Evolutionary conservation across 2,888 invertebrate genomes (phyloP).

Genomic region (Pseudoips prasinana): DNA sequence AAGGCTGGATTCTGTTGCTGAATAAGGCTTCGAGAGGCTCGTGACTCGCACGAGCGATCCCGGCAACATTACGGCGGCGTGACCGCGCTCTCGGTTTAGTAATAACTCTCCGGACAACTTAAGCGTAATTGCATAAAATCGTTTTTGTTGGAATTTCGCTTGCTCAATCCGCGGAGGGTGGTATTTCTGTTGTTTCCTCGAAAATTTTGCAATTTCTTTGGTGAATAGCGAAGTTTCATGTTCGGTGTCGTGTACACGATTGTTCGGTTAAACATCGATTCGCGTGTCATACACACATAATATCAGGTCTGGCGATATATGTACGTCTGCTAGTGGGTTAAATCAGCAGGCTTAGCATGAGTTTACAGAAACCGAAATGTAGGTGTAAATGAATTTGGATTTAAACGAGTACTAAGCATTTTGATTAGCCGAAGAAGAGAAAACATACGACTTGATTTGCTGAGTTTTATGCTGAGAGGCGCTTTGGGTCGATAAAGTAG

Average conservation of each 20-base stretch:
- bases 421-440: too few species aligned
- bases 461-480: too few species aligned
- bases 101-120: constrained; percentile 71
- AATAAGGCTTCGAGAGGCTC: constrained; percentile 55
- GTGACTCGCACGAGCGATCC: constrained; percentile 60
- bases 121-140: constrained; percentile 76
- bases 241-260: constrained; percentile 16
- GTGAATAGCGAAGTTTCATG: constrained; percentile 23
- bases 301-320: too few species aligned
- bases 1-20: constrained; percentile 42
- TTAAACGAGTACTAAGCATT: too few species aligned
- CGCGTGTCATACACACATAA: constrained; percentile 5
- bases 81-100: constrained; percentile 67
- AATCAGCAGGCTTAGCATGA: too few species aligned
- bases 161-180: constrained; percentile 65
- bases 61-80: constrained; percentile 45
- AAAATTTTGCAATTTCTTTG: constrained; percentile 53
- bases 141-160: constrained; percentile 73
- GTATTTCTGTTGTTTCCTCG: constrained; percentile 52
- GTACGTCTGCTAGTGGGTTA: too few species aligned
- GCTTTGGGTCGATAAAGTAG: too few species aligned
- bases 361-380: too few species aligned
- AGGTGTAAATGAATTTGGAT: too few species aligned
- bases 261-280: constrained; percentile 12
- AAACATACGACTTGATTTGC: too few species aligned